Conservation (phyloP, 2,113 vertebrate species). For the Caracal caracal region DNA sequence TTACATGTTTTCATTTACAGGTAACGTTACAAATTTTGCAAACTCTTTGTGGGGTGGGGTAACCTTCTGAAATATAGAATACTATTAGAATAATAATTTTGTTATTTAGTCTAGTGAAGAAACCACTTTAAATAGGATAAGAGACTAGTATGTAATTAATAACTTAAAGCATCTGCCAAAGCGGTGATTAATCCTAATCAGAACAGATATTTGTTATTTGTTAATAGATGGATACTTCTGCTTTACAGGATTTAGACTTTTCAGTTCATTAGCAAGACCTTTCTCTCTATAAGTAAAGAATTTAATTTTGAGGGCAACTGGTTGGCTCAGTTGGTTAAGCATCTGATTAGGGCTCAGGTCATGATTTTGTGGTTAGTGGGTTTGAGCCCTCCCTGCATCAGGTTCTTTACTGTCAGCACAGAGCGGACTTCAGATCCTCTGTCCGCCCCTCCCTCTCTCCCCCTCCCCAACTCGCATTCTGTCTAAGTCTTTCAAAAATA, state of each 20-base stretch:
- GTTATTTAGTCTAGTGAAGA: background rate
- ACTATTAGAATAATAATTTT: background rate
- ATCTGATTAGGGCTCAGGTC: too few relatives aligned
- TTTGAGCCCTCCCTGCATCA: too few relatives aligned
- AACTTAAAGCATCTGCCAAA: constrained; percentile 41
- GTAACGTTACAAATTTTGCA: background rate
- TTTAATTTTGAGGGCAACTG: too few relatives aligned
- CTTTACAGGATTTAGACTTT: constrained; percentile 45
- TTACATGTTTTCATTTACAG: constrained; percentile 4
- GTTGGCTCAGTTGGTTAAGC: too few relatives aligned
- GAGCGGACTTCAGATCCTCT: too few relatives aligned
- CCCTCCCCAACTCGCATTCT: too few relatives aligned
- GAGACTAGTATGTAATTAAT: constrained; percentile 34
- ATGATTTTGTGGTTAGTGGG: too few relatives aligned
- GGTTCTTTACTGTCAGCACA: too few relatives aligned
- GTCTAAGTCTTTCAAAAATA: too few relatives aligned
- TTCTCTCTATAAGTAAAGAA: background rate
- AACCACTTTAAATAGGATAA: constrained; percentile 32
- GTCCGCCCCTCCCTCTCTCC: too few relatives aligned
- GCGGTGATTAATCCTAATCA: constrained; percentile 3
- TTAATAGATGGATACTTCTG: constrained; percentile 36
- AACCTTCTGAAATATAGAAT: background rate
- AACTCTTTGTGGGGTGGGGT: background rate
- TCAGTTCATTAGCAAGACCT: constrained; percentile 7
- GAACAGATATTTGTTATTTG: background rate